Evolutionary conservation across 2,113 vertebrate genomes (phyloP), one percentile per base, ranked within the genome.

Genomic region (Ranitomeya variabilis): DNA sequence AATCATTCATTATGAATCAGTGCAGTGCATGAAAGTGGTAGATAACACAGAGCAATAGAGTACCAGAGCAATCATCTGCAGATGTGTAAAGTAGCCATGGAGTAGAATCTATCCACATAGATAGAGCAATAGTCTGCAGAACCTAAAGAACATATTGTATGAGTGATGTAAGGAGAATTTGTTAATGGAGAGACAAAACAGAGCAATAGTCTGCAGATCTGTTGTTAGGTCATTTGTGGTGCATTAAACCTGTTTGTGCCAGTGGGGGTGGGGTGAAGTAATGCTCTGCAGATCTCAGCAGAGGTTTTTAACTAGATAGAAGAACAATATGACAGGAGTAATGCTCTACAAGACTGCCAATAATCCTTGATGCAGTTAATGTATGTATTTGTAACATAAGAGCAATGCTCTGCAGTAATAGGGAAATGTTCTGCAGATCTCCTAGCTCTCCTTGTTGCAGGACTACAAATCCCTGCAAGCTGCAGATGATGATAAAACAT

Each of bases 171-270:
- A 2, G 62, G 19, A 8, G 62, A 19, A 19, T 62, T 5, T 62
- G 5, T 62, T 5, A 62, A 19, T n/a, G 21, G 21, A n/a, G 19
- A 11, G 69, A 71, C 15, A 37, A 73, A 51, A 52, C 1, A 76
- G 73, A 76, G 37, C 73, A 76, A 51, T 76, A 52, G 45, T 76
- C 73, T 76, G 73, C 73, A 76, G 23, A 71, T 71, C 13, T 71
- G 12, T 71, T 31, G 66, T n/a, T 7, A 66, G 64, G 64, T 21
- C 64, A 64, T 18, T 64, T 19, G 21, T 21, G 62, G 0, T 21
- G 62, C 62, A 64, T 66, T 66, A 66, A 66, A 66, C 19, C 19
- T n/a, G 18, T 9, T 57, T n/a, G 16, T 64, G 1, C 18, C 18
- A 64, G 6, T 66, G 21, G 21, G 21, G 64, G 0, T 2, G 18